Evolutionary conservation across 2,888 invertebrate species (phyloP).

Genomic region (Parelbella ahira): DNA sequence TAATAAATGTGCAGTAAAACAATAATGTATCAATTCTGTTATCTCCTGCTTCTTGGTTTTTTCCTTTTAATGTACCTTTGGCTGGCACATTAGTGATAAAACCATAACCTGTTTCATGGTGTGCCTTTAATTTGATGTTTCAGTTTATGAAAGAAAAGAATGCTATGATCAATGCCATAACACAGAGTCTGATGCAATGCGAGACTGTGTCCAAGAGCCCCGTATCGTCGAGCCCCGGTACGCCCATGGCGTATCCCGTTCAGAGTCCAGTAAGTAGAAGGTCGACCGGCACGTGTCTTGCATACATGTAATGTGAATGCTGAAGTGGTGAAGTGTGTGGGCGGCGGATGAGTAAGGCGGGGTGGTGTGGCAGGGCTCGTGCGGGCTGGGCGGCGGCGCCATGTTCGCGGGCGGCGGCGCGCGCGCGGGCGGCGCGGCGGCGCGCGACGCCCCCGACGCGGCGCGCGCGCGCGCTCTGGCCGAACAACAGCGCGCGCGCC

Average conservation of each 20-base stretch:
- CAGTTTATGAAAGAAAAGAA: conserved; percentile 85
- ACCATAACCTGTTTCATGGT: too few species aligned
- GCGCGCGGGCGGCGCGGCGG: conserved; percentile 36
- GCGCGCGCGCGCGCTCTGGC: conserved; percentile 59
- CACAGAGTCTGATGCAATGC: conserved; percentile 93
- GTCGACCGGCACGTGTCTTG: too few species aligned
- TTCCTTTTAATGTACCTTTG: too few species aligned
- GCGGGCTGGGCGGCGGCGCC: conserved; percentile 27
- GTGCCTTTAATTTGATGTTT: conserved; percentile 36
- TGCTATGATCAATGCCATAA: conserved; percentile 92
- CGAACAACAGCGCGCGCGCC: conserved; percentile 83
- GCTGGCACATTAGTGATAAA: too few species aligned
- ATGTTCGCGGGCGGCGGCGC: conserved; percentile 3
- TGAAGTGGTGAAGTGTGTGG: too few species aligned
- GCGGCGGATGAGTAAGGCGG: too few species aligned
- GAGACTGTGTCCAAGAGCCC: conserved; percentile 86
- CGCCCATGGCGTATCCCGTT: conserved; percentile 82
- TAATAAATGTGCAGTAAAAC: too few species aligned
- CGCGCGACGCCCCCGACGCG: conserved; percentile 23
- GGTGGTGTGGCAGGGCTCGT: conserved; percentile 20
- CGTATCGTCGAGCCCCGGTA: conserved; percentile 66
- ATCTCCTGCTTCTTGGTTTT: too few species aligned
- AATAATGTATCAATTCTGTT: too few species aligned
- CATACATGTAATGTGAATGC: too few species aligned
- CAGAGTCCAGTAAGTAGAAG: conserved; percentile 75